Percentiles rank a stretch among this genome's conserved stretches.
These are phyloP conservation scores for Porites cylindrica DNA, from an alignment of 92 coral and sea anemone species.

Conservation along the genomic window DNA sequence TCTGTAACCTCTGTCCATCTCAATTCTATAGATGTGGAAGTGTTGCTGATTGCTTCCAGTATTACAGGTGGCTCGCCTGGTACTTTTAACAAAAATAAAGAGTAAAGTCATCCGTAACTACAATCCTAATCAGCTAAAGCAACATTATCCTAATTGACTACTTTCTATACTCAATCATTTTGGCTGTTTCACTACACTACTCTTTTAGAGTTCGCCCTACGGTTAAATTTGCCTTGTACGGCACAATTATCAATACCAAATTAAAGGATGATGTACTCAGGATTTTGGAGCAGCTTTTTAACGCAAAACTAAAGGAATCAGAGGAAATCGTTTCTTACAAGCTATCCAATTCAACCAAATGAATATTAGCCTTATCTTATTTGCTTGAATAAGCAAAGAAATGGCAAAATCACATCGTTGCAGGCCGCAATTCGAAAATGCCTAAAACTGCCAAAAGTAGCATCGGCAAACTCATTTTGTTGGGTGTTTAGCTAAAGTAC, in stretches of 20 bases:
- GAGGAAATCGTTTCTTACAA: no score
- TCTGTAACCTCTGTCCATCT: constrained; percentile 21
- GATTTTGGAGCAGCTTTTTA: no score
- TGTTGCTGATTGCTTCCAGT: not conserved
- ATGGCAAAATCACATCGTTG: not conserved
- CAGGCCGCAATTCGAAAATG: not conserved
- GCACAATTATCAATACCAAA: no score
- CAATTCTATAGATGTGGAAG: constrained; percentile 1
- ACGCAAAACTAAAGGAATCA: no score
- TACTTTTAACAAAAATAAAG: not conserved
- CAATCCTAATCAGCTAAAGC: not conserved
- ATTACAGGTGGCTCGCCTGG: constrained; percentile 21
- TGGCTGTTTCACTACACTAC: no score
- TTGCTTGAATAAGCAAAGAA: not conserved
- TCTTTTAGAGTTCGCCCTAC: no score
- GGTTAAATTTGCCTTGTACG: no score
- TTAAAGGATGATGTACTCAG: no score
- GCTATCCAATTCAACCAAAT: no score
- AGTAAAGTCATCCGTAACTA: not conserved
- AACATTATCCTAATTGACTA: no score
- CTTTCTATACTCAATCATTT: no score
- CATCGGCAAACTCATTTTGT: not conserved
- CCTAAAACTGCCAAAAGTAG: not conserved
- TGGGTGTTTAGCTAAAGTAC: accelerated
- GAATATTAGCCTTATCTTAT: no score